Base-by-base conservation (phyloP, 2,113 vertebrate species). In the Mungos mungo region DNA sequence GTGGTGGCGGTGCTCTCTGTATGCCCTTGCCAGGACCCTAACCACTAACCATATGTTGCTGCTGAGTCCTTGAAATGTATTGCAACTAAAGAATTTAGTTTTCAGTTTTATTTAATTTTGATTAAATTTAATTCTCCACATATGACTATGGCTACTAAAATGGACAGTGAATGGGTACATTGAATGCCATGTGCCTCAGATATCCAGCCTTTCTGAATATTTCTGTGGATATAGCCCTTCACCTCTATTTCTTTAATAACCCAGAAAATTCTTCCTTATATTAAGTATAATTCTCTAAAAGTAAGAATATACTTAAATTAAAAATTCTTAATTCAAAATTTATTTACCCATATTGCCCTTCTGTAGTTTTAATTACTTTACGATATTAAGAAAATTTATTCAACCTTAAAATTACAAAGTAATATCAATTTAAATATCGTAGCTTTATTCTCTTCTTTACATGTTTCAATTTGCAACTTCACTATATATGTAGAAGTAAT, bases 391-490 rank as follows among this genome's bases (percentile, higher is more conserved):
- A 88, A 95, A 91, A 96, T 89, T 63, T 95, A 96, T 93, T 96
- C 69, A 76, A 19, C 90, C 72, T 90, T 97, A 95, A 96, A 95
- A 96, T 90, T 92, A 84, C 60, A 27, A 90, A 94, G 65, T 93
- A 95, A 63, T 82, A 79, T 91, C 52, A 84, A 29, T 93, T 94
- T 95, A 95, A 97, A 77, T 88, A 90, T 65, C 47, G 31, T 41
- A 72, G 33, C 68, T 93, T 98, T 97, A 95, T 95, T 95, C 97
- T 94, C 88, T 97, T 91, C 57, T 90, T 95, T 94, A 52, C 83
- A 60, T 84, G 41, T 93, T 96, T 95, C 94, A 98, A 97, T 98
- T 97, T 97, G 72, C 60, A 95, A 66, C 54, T 90, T 93, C 57
- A 57, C 66, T 96, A 65, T 97, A 68, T 97, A 96, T 81, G 25